Base-by-base conservation (phyloP, 1,140 invertebrate species). In the Condylostylus longicornis region DNA sequence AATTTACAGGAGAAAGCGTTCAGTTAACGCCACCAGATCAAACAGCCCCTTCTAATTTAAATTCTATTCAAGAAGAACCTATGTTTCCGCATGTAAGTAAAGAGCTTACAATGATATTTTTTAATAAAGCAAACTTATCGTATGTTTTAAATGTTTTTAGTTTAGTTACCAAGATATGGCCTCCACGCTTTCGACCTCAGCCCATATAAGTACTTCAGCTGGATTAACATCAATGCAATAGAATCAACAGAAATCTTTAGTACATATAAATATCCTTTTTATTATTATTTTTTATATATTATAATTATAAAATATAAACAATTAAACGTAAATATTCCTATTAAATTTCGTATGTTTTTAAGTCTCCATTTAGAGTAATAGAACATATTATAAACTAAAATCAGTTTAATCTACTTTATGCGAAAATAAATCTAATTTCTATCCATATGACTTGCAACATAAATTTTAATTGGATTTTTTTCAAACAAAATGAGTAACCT, bases 1-100 rank as follows among this genome's bases (percentile, higher is more conserved):
- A 95, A 67, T 98, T 98, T 65, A 98, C 94, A n/a, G 88, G 89
- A 35, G 91, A 96, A 64, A 81, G 82, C 49, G 91, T 97, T 8
- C 84, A 94, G 65, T 63, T 98, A 32, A 97, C 94, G 39, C 93
- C 93, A 27, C 93, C 91, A 19, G 85, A 89, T 54, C 67, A 71
- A 40, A 70, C 69, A 25, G 63, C 67, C 7, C 66, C 62, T 4
- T n/a, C n/a, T n/a, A n/a, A n/a, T n/a, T 52, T 74, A 2, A 64
- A 63, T 42, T 68, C 69, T 43, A 74, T 75, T 41, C 70, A 71
- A 49, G 72, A 75, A 62, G 74, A 77, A 46, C 67, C 67, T 31
- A 67, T 69, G 48, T 77, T 77, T 61, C 70, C 72, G 42, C 57
- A 61, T 47, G 58, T 61, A 45, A 35, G 22, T 39, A 35, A 20